A percentile compares a stretch with the other conserved stretches of the same genome.
Conservation (phyloP, 1,140 invertebrate genomes). For the Drosophila fuyamai region DNA sequence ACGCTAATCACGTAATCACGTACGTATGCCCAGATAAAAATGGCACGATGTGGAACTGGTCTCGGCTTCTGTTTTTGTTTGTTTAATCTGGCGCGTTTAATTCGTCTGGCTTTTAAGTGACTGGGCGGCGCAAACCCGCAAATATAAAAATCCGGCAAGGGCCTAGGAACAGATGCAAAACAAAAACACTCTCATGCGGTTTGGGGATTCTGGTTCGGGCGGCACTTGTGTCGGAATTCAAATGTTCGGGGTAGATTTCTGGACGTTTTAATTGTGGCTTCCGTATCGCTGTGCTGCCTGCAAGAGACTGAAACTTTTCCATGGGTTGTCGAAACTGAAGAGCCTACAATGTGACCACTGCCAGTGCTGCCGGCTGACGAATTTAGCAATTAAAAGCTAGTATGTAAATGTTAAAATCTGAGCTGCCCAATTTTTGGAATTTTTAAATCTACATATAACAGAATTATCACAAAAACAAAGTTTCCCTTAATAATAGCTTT, state of each 20-base stretch:
- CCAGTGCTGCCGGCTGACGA: slow-evolving; percentile 23
- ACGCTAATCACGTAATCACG: slow-evolving; percentile 39
- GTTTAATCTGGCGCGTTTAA: slow-evolving; percentile 24
- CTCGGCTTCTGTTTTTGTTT: slow-evolving; percentile 22
- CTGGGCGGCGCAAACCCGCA: slow-evolving; percentile 3
- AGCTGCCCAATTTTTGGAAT: slow-evolving; percentile 1
- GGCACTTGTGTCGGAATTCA: slow-evolving; percentile 19
- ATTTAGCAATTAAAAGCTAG: slow-evolving; percentile 6
- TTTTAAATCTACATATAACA: not conserved
- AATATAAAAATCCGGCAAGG: not conserved
- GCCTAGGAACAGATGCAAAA: slow-evolving; percentile 34
- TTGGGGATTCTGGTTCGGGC: slow-evolving; percentile 2
- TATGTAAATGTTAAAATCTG: not conserved
- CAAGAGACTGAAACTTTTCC: slow-evolving; percentile 49
- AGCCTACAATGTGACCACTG: slow-evolving; percentile 38
- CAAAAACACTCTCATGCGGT: slow-evolving; percentile 18
- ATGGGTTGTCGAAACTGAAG: slow-evolving; percentile 14
- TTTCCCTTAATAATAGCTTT: not conserved
- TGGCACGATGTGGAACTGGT: slow-evolving; percentile 39
- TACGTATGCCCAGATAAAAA: slow-evolving; percentile 39
- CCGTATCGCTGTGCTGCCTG: slow-evolving; percentile 34
- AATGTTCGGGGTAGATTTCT: slow-evolving; percentile 8
- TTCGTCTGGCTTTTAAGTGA: slow-evolving; percentile 11
- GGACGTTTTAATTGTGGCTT: slow-evolving; percentile 28
- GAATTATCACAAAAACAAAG: not conserved